Base-by-base conservation (phyloP, 1,140 invertebrate species). In the Drosophila santomea region DNA sequence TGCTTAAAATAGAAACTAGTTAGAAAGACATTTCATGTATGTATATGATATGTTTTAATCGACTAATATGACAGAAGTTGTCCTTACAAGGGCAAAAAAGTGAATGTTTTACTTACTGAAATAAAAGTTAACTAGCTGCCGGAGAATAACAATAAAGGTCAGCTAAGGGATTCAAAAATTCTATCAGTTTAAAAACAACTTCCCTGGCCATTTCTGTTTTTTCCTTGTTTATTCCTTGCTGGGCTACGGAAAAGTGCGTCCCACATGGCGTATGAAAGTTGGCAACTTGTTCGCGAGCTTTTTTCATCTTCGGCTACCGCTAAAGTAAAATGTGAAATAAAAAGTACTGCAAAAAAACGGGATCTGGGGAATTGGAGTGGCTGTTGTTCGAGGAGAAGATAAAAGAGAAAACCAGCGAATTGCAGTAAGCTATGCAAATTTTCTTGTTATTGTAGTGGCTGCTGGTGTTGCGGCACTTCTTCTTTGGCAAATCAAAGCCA, bases 181-280 rank as follows among this genome's bases (percentile, higher is more conserved):
- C 71, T 80, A 80, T 82, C 79, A 64, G 74, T 68, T 78, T 52
- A 73, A 68, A 75, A 81, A 55, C 38, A 81, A 62, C 54, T 80
- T 80, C 74, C 38, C 25, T 54, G 15, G 60, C 60, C 45, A 35
- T 43, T 52, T 41, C 20, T 4, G n/a, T 44, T 39, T 68, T 69
- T 60, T 50, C 14, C 10, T 23, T 61, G 55, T 44, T 48, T 20
- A 41, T 45, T 23, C 39, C 39, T 36, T 38, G 43, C 10, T 35
- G 61, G 39, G 48, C 63, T 32, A 51, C 57, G 57, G 60, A 66
- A 60, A 86, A 86, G 74, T 74, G 83, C 83, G 82, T 86, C 82
- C 82, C 82, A 86, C 78, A 88, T 82, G 82, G 82, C 75, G 75
- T 88, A 86, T 86, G 83, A 86, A 86, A 86, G 83, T 86, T 86